Evolutionary conservation across 2,888 invertebrate species (phyloP), one percentile per base, ranked within the genome.

Genomic region (Phyllotreta striolata): DNA sequence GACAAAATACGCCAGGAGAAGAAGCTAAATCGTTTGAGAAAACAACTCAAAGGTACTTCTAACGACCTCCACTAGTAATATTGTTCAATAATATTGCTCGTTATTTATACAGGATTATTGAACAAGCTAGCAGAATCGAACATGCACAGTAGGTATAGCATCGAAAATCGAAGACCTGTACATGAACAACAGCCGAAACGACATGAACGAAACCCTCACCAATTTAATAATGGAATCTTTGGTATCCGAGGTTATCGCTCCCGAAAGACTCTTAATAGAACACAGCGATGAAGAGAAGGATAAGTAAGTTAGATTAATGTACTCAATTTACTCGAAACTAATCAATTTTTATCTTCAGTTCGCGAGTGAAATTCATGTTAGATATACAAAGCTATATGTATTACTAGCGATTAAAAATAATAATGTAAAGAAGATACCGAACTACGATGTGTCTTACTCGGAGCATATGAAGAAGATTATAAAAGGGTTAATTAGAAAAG

Each of bases 361-460:
- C 91, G 0, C 87, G 97, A 56, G 87, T 96, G 34, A 90, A 91
- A 75, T 98, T 95, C 78, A 91, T 98, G 85, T 81, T 97, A 54
- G 96, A 98, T 73, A 88, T 94, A n/a, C n/a, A n/a, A n/a, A n/a
- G n/a, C n/a, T n/a, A n/a, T n/a, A n/a, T n/a, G n/a, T n/a, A 4
- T 79, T 98, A 6, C 83, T 93, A 79, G 96, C 96, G 0, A 92
- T 98, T 1, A 94, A 95, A 77, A 98, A 98, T 81, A 98, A 98
- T 78, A 98, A 98, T 76, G 86, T 96, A 78, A 88, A 86, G 13
- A 97, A 97, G 84, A 92, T 98, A 64, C 95, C 96, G 0, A 92
- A 93, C 78, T 97, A 95, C 80, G 96, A 98, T 80, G 91, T 93
- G 0, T 84, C 87, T 8, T 89, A 93, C 74, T 85, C 90, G 5